Evolutionary conservation across 2,113 vertebrate genomes (phyloP), one percentile per base, ranked within the genome.

Genomic region (Bujurquina vittata): DNA sequence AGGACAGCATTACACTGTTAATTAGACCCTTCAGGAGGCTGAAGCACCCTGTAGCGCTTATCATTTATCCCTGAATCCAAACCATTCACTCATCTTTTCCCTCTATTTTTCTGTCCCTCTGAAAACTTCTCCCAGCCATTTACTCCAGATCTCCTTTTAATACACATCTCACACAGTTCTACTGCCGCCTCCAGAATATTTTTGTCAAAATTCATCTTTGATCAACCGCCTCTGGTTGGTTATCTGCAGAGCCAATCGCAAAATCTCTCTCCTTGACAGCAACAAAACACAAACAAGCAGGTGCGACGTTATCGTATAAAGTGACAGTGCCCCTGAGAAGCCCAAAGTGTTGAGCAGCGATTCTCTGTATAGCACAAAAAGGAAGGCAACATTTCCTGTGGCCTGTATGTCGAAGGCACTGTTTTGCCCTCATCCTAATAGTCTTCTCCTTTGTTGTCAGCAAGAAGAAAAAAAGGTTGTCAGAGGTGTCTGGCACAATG

Each of bases 1-100:
- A 86, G 87, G 90, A 91, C 83, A 49, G 63, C 65, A 91, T 91
- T 93, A 93, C 91, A 91, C 75, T 84, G 26, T 88, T 91, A 92
- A 94, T 93, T 92, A 89, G 85, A 90, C 80, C 83, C 81, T 89
- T 90, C 31, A 91, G 84, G 91, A 91, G 86, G 72, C 31, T 31
- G 15, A 10, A n/a, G 59, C 62, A 69, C 35, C 84, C 69, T 65
- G 57, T 59, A 58, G 79, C 22, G n/a, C 59, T 57, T 55, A 75
- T 76, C 78, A 81, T 78, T 86, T 79, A 83, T 37, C 61, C 77
- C 9, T 4, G 57, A 84, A 76, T 80, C 76, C 20, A 75, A 84
- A 67, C 63, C 67, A 43, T 55, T 87, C 54, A 31, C 22, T 77
- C 35, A 11, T 55, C 58, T 80, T 77, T 17, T 7, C 11, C 23